Percentiles rank a stretch among this genome's conserved stretches.
Conservation (phyloP, 2,797 vertebrate genomes). For the Acanthornis magna region DNA sequence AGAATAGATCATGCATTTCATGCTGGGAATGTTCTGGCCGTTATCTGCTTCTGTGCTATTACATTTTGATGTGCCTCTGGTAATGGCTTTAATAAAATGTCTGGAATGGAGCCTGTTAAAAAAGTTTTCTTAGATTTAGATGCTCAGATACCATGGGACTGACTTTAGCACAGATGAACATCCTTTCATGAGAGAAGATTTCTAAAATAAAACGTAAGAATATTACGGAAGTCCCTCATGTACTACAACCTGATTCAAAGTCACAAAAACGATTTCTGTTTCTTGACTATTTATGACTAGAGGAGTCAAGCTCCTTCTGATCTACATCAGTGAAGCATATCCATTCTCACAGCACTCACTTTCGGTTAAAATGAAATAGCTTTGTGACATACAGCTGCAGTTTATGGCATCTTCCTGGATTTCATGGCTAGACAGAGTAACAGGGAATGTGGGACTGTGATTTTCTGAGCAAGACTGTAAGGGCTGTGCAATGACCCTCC, state of each 20-base stretch:
- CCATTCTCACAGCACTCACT: neutral
- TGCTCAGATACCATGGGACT: neutral
- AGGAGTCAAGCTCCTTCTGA: neutral
- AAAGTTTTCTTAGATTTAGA: conserved; percentile 21
- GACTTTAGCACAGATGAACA: neutral
- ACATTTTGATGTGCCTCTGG: conserved; percentile 20
- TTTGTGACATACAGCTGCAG: neutral
- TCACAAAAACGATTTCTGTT: neutral
- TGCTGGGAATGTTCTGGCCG: neutral
- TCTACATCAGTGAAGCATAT: neutral
- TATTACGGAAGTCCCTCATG: neutral
- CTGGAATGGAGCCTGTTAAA: conserved; percentile 1
- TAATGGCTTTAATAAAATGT: conserved; percentile 37
- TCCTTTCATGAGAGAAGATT: neutral
- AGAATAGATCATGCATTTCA: neutral
- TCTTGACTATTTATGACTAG: neutral
- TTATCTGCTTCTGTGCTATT: conserved; percentile 29
- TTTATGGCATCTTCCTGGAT: neutral
- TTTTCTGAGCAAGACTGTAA: neutral
- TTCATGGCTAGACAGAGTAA: neutral
- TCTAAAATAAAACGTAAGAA: neutral
- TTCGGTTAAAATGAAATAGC: neutral
- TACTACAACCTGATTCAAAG: neutral
- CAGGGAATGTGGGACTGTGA: neutral
- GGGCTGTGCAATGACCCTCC: neutral